phyloP scores from a whole-genome alignment of 2,113 vertebrate species.

The Strix aluco region DNA sequence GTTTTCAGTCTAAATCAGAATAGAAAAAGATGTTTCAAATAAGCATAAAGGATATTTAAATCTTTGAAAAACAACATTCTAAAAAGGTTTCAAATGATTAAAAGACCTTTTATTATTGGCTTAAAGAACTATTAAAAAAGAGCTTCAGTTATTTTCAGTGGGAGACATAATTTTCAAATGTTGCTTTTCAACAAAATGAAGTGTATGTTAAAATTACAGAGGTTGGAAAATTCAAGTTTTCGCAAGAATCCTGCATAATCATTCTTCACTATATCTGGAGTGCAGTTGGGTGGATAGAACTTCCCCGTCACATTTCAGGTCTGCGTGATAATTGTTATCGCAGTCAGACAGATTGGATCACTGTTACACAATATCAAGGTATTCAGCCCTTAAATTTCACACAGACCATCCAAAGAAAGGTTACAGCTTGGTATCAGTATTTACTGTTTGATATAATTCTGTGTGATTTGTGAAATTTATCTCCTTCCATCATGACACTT shows the following conservation, averaged over 20 bases:
- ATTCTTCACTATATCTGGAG: not conserved
- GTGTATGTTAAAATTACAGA: not conserved
- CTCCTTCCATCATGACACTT: not conserved
- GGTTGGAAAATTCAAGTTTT: not conserved
- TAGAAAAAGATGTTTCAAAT: not conserved
- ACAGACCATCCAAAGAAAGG: not conserved
- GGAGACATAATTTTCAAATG: not conserved
- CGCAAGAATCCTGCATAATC: not conserved
- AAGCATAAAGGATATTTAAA: not conserved
- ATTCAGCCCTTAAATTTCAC: not conserved
- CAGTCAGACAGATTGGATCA: not conserved
- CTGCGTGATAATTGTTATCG: not conserved
- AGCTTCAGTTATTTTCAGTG: not conserved
- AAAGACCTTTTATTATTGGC: not conserved
- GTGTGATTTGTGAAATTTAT: not conserved
- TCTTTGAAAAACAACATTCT: not conserved
- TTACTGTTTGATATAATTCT: not conserved
- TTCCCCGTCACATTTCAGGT: not conserved
- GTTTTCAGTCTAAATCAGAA: not conserved
- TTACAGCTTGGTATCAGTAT: not conserved
- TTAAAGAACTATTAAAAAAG: not conserved
- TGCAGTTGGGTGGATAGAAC: not conserved
- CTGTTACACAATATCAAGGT: accelerated
- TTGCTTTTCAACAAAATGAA: not conserved
- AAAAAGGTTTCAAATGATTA: not conserved